Base-by-base conservation (phyloP, 2,888 invertebrate genomes). In the Margaritifera margaritifera region DNA sequence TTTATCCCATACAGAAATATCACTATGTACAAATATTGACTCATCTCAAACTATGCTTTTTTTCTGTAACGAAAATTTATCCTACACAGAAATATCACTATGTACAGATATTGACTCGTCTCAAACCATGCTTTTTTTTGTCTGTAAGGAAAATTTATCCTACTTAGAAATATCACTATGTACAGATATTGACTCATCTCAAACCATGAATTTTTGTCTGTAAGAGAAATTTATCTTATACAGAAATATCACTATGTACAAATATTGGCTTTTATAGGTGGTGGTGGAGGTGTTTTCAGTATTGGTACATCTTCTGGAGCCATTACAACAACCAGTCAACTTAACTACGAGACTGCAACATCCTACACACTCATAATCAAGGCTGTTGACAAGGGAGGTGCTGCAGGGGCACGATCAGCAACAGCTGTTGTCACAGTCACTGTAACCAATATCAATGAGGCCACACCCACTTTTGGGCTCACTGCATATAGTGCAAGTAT, bases 361-460 rank as follows among this genome's bases (percentile, higher is more conserved):
- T 64, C 71, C 8, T 82, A 82, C 72, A 71, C 77, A 8, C 68
- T 86, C 3, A 64, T 64, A 6, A 75, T 84, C 11, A 70, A 74
- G 57, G 85, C 80, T 1, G 73, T 70, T 2, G 85, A 85, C 54
- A 79, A 78, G 18, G 78, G 70, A 8, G 70, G 71, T 18, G 80
- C 72, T 6, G 53, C 78, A 11, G 70, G 79, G 15, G 72, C 78
- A 0, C 64, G 60, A 53, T 72, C 80, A 8, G 76, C 82, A 25
- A 78, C 80, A 4, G 81, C 82, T 19, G 74, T 69, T 56, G 81
- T 83, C 42, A 81, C 76, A 24, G 75, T 87, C 19, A 79, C 68
- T 6, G 72, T 87, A 51, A 69, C 42, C 4, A 82, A 86, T 64
- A 69, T 78, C 15, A 87, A 87, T 60, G 86, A 87, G 72, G 79